Percentiles rank a stretch among this genome's conserved stretches.
Evolutionary conservation across 2,797 vertebrate genomes (phyloP).

Genomic region (Ambastaia sidthimunki): DNA sequence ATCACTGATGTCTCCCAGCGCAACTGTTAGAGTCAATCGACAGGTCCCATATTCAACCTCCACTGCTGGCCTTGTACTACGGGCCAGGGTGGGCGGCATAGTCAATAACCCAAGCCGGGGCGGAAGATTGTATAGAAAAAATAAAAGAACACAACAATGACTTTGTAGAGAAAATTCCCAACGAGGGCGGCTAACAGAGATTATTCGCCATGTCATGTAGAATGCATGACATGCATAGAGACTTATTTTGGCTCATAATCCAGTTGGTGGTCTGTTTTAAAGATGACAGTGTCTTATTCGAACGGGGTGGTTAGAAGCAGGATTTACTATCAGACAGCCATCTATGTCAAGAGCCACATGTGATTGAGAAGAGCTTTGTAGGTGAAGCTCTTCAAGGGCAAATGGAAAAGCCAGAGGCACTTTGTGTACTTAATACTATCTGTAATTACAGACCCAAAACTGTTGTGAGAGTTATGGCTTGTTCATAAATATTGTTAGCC

Average conservation of each 20-base stretch:
- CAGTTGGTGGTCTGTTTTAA: constrained; percentile 6
- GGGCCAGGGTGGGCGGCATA: constrained; percentile 38
- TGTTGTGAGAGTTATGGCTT: constrained; percentile 17
- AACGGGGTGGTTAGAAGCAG: not conserved
- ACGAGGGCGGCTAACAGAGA: constrained; percentile 8
- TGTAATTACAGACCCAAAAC: constrained; percentile 4
- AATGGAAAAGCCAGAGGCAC: not conserved
- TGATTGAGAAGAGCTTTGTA: not conserved
- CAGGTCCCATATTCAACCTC: constrained; percentile 42
- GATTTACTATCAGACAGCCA: not conserved
- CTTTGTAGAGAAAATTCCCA: constrained; percentile 29
- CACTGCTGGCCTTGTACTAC: constrained; percentile 44
- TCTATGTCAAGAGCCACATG: constrained; percentile 21
- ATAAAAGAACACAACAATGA: constrained; percentile 22
- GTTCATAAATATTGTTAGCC: constrained; percentile 1
- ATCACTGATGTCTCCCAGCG: constrained; percentile 51
- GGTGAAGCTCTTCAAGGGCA: constrained; percentile 22
- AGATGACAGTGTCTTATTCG: constrained; percentile 9
- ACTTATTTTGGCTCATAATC: constrained; percentile 6
- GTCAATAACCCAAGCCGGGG: constrained; percentile 45
- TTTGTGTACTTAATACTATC: constrained; percentile 18
- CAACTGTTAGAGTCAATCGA: constrained; percentile 44
- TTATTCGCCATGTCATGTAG: constrained; percentile 1
- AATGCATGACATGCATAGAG: not conserved
- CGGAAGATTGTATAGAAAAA: constrained; percentile 26